Conservation (phyloP, 1,140 invertebrate species). For the Sitobion miscanthi region DNA sequence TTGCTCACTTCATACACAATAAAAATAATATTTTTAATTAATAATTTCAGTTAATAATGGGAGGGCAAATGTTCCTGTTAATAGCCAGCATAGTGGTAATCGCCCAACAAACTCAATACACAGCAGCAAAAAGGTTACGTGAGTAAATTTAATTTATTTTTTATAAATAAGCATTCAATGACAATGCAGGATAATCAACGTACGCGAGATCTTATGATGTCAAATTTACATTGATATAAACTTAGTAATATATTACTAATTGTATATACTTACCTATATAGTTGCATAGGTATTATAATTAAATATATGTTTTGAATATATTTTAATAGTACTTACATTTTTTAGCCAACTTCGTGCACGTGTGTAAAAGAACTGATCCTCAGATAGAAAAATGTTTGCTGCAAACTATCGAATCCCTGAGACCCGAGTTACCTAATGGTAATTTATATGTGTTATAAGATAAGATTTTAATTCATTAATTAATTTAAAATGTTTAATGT, state of each 20-base stretch:
- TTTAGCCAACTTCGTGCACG: constrained; percentile 69
- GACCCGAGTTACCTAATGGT: constrained; percentile 69
- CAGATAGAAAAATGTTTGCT: constrained; percentile 67
- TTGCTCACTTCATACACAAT: not conserved
- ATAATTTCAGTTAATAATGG: constrained; percentile 40
- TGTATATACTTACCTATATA: too few relatives aligned
- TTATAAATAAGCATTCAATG: not conserved
- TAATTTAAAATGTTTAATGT: too few relatives aligned
- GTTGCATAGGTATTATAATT: too few relatives aligned
- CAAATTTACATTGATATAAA: not conserved
- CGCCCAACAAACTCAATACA: constrained; percentile 3
- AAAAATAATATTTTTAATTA: not conserved
- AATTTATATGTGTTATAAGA: constrained; percentile 12
- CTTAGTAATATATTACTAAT: not conserved
- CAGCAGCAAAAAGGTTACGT: constrained; percentile 49
- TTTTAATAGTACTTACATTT: constrained; percentile 49
- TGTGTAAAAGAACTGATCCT: constrained; percentile 68
- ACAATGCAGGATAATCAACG: not conserved
- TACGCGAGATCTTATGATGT: not conserved
- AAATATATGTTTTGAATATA: not conserved
- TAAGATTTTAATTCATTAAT: not conserved
- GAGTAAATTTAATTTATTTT: not conserved
- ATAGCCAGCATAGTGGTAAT: constrained; percentile 26
- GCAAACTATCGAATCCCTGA: constrained; percentile 67
- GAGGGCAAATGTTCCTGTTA: constrained; percentile 1